Percentiles rank a stretch among this genome's conserved stretches.
phyloP scores from a whole-genome alignment of 2,797 vertebrate species.

The Poeciliopsis infans region DNA sequence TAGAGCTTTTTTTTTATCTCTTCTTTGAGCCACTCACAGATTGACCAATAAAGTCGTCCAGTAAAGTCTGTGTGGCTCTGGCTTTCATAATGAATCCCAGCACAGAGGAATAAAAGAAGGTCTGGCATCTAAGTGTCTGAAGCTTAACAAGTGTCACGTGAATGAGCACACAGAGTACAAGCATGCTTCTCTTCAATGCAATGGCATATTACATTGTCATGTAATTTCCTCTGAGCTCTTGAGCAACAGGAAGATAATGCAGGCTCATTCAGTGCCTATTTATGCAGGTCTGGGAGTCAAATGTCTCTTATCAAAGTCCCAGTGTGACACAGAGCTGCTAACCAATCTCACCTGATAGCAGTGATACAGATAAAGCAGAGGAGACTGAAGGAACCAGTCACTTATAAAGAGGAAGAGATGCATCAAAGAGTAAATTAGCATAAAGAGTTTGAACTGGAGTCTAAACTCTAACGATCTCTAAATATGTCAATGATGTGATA shows the following conservation, averaged over 20 bases:
- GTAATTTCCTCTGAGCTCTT: conserved; percentile 11
- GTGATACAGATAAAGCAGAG: conserved; percentile 26
- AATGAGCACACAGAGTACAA: not conserved
- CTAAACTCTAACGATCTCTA: conserved; percentile 20
- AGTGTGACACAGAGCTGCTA: conserved; percentile 56
- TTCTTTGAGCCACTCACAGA: not conserved
- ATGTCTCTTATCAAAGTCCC: conserved; percentile 67
- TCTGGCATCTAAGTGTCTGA: not conserved
- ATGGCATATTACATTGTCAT: not conserved
- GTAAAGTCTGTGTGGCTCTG: not conserved
- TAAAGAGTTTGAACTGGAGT: conserved; percentile 36
- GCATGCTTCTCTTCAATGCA: not conserved
- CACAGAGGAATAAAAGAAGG: not conserved
- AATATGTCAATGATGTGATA: conserved; percentile 33
- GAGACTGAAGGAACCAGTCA: conserved; percentile 34
- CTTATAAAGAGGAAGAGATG: conserved; percentile 47
- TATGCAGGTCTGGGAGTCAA: conserved; percentile 40
- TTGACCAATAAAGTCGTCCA: not conserved
- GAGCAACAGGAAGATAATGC: conserved; percentile 31
- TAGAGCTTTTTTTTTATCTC: not conserved
- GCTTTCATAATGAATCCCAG: not conserved
- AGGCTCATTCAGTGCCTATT: conserved; percentile 23
- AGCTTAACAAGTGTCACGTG: not conserved
- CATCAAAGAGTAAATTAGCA: conserved; percentile 50
- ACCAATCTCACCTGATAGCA: conserved; percentile 68